phyloP scores from a whole-genome alignment of 2,113 vertebrate species.

The Astatoreochromis straeleni region DNA sequence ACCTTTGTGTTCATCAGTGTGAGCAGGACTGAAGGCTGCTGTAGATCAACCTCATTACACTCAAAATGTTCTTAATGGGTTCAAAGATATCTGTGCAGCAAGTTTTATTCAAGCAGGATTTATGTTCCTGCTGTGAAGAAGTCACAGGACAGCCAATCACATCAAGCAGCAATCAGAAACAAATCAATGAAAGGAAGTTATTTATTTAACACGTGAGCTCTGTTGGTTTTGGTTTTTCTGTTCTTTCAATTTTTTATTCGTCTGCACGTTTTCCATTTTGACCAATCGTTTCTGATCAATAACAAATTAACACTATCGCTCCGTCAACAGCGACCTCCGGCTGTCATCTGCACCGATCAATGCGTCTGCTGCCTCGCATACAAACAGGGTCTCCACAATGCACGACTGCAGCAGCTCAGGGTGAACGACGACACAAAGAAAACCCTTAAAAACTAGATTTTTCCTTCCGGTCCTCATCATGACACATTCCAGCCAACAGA shows the following conservation, averaged over 20 bases:
- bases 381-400: background rate
- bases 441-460: fast-evolving
- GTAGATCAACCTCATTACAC: background rate
- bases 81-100: background rate
- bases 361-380: background rate
- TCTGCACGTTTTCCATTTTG: background rate
- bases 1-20: background rate
- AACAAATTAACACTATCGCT: background rate
- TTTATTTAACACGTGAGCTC: background rate
- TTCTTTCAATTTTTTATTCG: background rate
- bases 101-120: background rate
- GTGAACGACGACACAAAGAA: background rate
- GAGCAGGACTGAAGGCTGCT: background rate
- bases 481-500: fast-evolving
- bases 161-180: background rate
- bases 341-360: background rate
- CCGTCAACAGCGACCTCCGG: background rate
- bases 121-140: background rate
- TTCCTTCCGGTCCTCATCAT: background rate
- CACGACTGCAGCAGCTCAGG: background rate
- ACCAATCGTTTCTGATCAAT: background rate
- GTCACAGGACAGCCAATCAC: background rate
- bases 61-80: background rate
- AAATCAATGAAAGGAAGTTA: background rate
- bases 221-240: background rate